A percentile compares a stretch with the other conserved stretches of the same genome.
These are phyloP conservation scores for Apteryx mantelli DNA, from an alignment of 2,113 vertebrate genomes.

Conservation along the genomic window DNA sequence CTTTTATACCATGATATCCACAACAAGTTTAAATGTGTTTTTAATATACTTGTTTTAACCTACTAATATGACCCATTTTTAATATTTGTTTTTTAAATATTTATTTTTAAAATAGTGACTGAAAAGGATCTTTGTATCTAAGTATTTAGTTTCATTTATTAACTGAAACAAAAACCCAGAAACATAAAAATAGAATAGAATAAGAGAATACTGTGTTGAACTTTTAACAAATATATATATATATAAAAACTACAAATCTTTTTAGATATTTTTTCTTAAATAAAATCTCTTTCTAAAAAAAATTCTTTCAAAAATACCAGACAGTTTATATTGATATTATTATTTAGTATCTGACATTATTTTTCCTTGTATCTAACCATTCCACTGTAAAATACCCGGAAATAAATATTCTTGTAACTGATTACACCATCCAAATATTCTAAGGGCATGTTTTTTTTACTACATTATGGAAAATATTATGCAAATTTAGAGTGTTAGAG, in stretches of 20 bases:
- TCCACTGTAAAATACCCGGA: background rate
- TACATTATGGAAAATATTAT: background rate
- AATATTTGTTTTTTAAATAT: background rate
- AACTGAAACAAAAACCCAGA: background rate
- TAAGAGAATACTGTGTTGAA: background rate
- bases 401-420: background rate
- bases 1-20: background rate
- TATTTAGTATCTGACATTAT: background rate
- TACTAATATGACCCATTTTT: background rate
- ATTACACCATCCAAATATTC: background rate
- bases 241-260: background rate
- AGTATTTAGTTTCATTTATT: background rate
- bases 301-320: background rate
- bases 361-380: background rate
- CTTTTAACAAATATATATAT: background rate
- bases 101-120: background rate
- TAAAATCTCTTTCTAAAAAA: background rate
- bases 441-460: background rate
- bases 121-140: background rate
- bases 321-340: background rate
- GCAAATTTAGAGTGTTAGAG: background rate
- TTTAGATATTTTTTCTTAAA: background rate
- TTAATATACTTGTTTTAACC: no score
- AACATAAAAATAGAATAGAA: background rate
- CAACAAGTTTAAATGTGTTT: background rate